Conservation (phyloP, 2,888 invertebrate species). For the Papilio protenor region DNA sequence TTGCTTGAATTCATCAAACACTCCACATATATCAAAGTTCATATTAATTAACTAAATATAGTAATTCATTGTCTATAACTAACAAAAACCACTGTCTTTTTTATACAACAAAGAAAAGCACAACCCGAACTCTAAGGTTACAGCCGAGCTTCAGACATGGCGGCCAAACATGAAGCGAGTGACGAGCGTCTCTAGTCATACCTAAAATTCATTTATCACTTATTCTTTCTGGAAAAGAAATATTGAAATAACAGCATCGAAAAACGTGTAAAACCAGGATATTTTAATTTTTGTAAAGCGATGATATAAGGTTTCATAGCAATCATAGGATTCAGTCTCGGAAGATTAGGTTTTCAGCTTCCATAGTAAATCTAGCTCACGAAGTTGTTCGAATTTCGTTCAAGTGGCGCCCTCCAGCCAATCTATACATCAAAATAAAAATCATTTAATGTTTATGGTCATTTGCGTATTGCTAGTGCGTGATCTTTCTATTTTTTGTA, state of each 20-base stretch:
- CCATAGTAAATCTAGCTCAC: slow-evolving; percentile 51
- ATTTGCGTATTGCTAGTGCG: slow-evolving; percentile 26
- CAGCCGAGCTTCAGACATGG: slow-evolving; percentile 83
- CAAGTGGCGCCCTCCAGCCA: slow-evolving; percentile 48
- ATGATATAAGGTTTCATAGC: slow-evolving; percentile 72
- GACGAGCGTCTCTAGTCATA: slow-evolving; percentile 75
- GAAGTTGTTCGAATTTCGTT: slow-evolving; percentile 46
- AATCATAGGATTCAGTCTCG: slow-evolving; percentile 56
- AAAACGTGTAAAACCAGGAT: slow-evolving; percentile 68
- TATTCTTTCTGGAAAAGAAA: slow-evolving; percentile 72
- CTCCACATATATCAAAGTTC: slow-evolving; percentile 74
- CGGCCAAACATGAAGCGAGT: slow-evolving; percentile 76
- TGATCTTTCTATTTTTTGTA: not conserved
- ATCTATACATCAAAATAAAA: slow-evolving; percentile 18
- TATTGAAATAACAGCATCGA: slow-evolving; percentile 71
- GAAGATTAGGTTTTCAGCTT: slow-evolving; percentile 47
- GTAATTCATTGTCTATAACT: slow-evolving; percentile 70
- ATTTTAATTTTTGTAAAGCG: slow-evolving; percentile 70
- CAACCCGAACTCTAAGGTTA: slow-evolving; percentile 82
- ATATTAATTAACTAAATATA: slow-evolving; percentile 67
- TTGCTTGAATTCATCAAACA: slow-evolving; percentile 72
- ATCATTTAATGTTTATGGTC: slow-evolving; percentile 20
- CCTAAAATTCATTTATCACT: slow-evolving; percentile 68
- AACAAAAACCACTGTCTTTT: slow-evolving; percentile 76
- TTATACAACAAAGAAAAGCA: slow-evolving; percentile 80